Base-by-base conservation (phyloP, 2,797 vertebrate species). In the Mycteria americana region DNA sequence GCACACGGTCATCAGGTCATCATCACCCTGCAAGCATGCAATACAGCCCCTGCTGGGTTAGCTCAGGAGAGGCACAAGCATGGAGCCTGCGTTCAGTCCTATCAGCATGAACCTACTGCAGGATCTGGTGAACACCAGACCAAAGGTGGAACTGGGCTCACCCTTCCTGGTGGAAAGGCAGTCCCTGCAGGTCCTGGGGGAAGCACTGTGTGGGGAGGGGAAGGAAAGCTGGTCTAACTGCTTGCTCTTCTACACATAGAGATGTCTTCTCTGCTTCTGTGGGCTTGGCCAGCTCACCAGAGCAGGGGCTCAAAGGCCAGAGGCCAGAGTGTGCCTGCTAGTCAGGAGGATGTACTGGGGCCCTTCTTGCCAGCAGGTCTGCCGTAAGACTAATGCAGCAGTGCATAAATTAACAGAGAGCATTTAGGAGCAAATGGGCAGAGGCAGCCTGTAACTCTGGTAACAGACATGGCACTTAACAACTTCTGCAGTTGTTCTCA, bases 1-100 rank as follows among this genome's bases (percentile, higher is more conserved):
- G 98, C 99, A 99, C 51, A 99, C 98, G 0, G 98, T 99, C 97
- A 99, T 98, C 94, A 99, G 98, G 96, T 99, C 99, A 22, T 98
- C 98, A 3, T 99, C 99, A 7, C 98, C 99, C 99, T 99, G 94
- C 64, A 96, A 96, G 76, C 6, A 83, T 1, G 45, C 60, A 97
- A 94, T 1, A 88, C 84, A 89, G 45, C 33, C 81, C 70, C 63
- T 41, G 39, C 53, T 45, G 21, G 9, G 85, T 93, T 87, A 95
- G 68, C 56, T 39, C 46, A 10, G 62, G 43, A 93, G 54, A 83
- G 25, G 53, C 48, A 80, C 17, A 17, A 28, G 24, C 39, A 74
- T 0, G 0, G 28, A 68, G 14, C 33, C 87, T 72, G 57, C 9
- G 1, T 37, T 79, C 77, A 69, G 25, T 60, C 54, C 74, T 33